A percentile compares a stretch with the other conserved stretches of the same genome.
Conservation (phyloP, 2,888 invertebrate genomes). For the Plebejus anna region DNA sequence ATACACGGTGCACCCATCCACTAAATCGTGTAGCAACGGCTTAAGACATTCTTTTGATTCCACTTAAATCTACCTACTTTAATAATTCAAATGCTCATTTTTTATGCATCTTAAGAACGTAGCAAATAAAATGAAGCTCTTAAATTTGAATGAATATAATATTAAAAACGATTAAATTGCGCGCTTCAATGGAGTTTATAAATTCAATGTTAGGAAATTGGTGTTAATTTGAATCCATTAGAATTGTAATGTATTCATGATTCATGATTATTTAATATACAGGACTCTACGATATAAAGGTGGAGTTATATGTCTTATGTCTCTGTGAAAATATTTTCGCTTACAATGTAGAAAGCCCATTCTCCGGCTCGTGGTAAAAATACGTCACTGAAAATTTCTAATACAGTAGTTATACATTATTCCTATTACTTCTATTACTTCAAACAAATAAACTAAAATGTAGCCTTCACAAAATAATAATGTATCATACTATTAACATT, state of each 20-base stretch:
- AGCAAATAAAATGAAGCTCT: constrained; percentile 1
- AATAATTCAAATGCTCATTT: constrained; percentile 20
- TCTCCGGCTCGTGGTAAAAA: background rate
- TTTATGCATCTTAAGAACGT: constrained; percentile 17
- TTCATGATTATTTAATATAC: background rate
- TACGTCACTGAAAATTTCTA: background rate
- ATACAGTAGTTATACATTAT: too few relatives aligned
- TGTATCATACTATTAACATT: too few relatives aligned
- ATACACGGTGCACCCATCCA: background rate
- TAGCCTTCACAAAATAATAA: too few relatives aligned
- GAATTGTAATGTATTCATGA: background rate
- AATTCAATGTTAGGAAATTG: background rate
- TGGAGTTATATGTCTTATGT: background rate
- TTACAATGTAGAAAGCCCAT: background rate
- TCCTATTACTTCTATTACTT: too few relatives aligned
- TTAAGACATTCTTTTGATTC: constrained; percentile 13
- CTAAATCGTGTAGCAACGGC: background rate
- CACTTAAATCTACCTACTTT: constrained; percentile 10
- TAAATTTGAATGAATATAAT: constrained; percentile 11
- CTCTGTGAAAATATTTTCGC: background rate
- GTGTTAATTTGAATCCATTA: background rate
- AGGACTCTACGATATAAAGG: background rate
- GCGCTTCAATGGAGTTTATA: constrained; percentile 1
- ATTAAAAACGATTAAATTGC: background rate
- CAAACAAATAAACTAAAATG: too few relatives aligned